These are phyloP conservation scores for Phaenicophaeus curvirostris DNA, from an alignment of 2,797 vertebrate species.

Conservation along the genomic window DNA sequence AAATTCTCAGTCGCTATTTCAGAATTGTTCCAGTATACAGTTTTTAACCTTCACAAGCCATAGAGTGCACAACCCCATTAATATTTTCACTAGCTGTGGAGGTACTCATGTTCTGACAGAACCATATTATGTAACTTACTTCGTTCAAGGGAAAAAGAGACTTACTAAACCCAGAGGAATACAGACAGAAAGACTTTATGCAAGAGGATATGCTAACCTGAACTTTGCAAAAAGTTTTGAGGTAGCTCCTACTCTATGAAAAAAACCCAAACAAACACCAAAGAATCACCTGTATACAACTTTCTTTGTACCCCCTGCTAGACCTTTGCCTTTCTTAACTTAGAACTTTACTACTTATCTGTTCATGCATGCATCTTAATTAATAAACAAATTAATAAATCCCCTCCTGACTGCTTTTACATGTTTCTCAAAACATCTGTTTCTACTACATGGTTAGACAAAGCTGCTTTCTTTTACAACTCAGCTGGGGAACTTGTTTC, in stretches of 20 bases:
- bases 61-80: neutral
- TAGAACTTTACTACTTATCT: slow-evolving; percentile 35
- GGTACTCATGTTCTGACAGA: neutral
- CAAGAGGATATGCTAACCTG: neutral
- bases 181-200: neutral
- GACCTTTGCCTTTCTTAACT: slow-evolving; percentile 5
- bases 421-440: slow-evolving; percentile 53
- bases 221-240: neutral
- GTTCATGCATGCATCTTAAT: slow-evolving; percentile 63
- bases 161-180: neutral
- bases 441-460: slow-evolving; percentile 59
- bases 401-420: slow-evolving; percentile 47
- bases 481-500: slow-evolving; percentile 46
- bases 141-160: neutral
- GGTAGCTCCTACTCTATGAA: neutral
- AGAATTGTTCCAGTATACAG: neutral
- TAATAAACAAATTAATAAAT: slow-evolving; percentile 68
- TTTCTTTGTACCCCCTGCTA: neutral
- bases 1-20: neutral
- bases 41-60: neutral
- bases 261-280: neutral
- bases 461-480: slow-evolving; percentile 35
- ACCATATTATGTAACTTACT: neutral
- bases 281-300: neutral
- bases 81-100: neutral